Conservation (phyloP, 2,888 invertebrate genomes). For the Drosophila hamatofila region DNA sequence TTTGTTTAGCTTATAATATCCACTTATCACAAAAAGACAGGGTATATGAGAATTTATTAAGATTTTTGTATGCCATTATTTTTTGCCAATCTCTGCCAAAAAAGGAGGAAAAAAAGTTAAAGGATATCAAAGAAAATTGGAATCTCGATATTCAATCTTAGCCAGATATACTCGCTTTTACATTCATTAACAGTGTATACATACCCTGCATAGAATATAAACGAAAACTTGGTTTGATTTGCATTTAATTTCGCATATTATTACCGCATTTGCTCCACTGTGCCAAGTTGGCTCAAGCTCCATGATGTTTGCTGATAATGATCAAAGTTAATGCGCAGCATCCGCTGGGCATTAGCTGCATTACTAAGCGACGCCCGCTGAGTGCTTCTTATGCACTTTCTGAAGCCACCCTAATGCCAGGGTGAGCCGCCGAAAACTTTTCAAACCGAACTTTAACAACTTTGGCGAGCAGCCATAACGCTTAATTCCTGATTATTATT, state of each 20-base stretch:
- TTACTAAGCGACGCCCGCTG: slow-evolving; percentile 28
- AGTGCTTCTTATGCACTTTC: slow-evolving; percentile 61
- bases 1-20: no score
- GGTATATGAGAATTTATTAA: no score
- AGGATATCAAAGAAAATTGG: no score
- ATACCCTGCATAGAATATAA: background rate
- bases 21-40: no score
- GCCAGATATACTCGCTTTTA: no score
- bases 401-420: slow-evolving; percentile 26
- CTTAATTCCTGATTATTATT: slow-evolving; percentile 64
- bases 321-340: slow-evolving; percentile 40
- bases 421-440: slow-evolving; percentile 10
- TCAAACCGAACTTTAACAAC: slow-evolving; percentile 33
- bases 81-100: no score
- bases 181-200: background rate
- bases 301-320: slow-evolving; percentile 33
- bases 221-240: background rate
- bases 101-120: no score
- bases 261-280: slow-evolving; percentile 19
- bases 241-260: background rate
- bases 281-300: slow-evolving; percentile 4
- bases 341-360: slow-evolving; percentile 61
- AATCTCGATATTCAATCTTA: no score
- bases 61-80: no score
- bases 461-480: slow-evolving; percentile 46